A percentile compares a stretch with the other conserved stretches of the same genome.
Conservation (phyloP, 2,888 invertebrate species). For the Drosophila bunnanda region DNA sequence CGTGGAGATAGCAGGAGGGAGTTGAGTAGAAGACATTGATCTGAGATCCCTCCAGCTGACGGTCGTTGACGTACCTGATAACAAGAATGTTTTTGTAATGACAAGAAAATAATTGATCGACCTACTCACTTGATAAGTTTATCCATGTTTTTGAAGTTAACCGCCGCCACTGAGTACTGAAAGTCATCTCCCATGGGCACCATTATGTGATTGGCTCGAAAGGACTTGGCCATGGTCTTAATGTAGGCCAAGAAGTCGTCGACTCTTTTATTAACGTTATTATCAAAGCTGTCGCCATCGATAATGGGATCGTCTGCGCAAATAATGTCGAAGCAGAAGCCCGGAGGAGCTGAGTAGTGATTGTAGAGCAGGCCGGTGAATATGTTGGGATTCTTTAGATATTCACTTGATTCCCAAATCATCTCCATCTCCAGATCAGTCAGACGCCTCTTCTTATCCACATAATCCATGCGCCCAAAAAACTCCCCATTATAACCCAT, state of each 20-base stretch:
- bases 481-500: conserved; percentile 96
- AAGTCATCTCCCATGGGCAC: conserved; percentile 97
- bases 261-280: conserved; percentile 92
- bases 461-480: conserved; percentile 93
- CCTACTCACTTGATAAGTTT: conserved; percentile 91
- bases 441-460: conserved; percentile 89
- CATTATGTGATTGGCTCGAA: conserved; percentile 91
- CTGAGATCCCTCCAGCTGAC: conserved; percentile 86
- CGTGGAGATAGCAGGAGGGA: conserved; percentile 93
- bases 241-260: conserved; percentile 86
- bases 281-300: conserved; percentile 92
- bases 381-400: conserved; percentile 88
- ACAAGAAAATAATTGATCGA: background rate
- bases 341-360: conserved; percentile 93
- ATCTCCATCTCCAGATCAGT: conserved; percentile 89
- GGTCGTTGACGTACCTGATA: conserved; percentile 80
- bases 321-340: conserved; percentile 96
- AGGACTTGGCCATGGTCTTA: conserved; percentile 86
- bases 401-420: conserved; percentile 92
- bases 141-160: conserved; percentile 94
- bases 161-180: conserved; percentile 90
- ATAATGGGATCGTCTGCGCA: conserved; percentile 94
- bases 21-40: conserved; percentile 94
- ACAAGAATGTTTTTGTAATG: background rate
- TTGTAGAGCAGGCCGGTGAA: conserved; percentile 95